Evolutionary conservation across 2,888 invertebrate species (phyloP).

Genomic region (Hecatera dysodea): DNA sequence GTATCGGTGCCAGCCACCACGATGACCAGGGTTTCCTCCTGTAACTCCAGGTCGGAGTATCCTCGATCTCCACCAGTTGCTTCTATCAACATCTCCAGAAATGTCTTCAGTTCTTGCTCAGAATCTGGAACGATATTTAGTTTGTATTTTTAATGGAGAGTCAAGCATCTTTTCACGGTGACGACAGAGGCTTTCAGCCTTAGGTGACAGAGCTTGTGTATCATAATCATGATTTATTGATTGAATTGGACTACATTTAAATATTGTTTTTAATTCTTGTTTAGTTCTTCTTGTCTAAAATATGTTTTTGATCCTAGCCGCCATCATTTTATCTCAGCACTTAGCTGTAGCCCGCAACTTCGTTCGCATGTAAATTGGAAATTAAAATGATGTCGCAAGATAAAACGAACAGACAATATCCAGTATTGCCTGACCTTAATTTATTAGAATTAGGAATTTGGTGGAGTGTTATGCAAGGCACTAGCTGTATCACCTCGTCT

Average conservation of each 20-base stretch:
- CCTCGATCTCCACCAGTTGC: slow-evolving; percentile 61
- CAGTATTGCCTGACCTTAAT: no score
- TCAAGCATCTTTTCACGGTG: not conserved
- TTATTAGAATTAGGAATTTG: no score
- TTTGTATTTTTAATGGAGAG: not conserved
- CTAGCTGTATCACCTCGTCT: no score
- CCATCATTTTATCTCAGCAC: not conserved
- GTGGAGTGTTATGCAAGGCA: no score
- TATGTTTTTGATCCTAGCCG: not conserved
- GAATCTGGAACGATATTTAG: slow-evolving; percentile 8
- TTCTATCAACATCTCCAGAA: slow-evolving; percentile 75
- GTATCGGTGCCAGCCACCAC: slow-evolving; percentile 78
- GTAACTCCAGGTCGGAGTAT: slow-evolving; percentile 70
- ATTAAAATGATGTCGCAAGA: no score
- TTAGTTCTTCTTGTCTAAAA: no score
- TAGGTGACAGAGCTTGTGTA: no score
- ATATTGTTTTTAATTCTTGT: not conserved
- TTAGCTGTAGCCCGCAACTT: no score
- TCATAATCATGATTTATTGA: no score
- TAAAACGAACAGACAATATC: no score
- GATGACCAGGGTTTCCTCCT: slow-evolving; percentile 75
- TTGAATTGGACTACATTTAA: not conserved
- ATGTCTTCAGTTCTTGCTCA: slow-evolving; percentile 54
- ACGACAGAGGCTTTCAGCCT: not conserved
- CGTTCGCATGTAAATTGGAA: no score